Percentiles rank a stretch among this genome's conserved stretches.
Conservation (phyloP, 23 tunicate species). For the Ascidia mentula region DNA sequence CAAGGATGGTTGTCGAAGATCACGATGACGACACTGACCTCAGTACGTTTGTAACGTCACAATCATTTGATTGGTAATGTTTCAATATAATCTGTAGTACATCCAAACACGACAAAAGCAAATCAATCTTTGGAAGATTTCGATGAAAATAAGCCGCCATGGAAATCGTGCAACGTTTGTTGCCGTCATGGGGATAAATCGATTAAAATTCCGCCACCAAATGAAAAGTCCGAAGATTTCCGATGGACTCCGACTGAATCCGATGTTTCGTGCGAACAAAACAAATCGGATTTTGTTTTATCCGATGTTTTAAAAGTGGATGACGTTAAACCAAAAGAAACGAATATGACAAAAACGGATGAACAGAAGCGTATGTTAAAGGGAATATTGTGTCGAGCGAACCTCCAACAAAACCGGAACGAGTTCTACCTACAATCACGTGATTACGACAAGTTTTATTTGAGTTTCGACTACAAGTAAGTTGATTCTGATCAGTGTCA, state of each 20-base stretch:
- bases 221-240: slow-evolving; percentile 9
- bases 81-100: not conserved
- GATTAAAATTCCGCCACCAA: not conserved
- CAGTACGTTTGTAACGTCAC: not conserved
- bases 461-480: slow-evolving; percentile 54
- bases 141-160: not conserved
- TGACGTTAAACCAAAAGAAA: slow-evolving; percentile 19
- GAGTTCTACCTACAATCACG: slow-evolving; percentile 79
- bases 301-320: slow-evolving; percentile 40
- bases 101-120: not conserved
- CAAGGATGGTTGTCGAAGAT: slow-evolving; percentile 64
- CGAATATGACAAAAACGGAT: not conserved
- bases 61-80: not conserved
- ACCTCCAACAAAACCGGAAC: slow-evolving; percentile 25
- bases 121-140: not conserved
- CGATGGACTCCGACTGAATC: slow-evolving; percentile 19
- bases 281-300: slow-evolving; percentile 3
- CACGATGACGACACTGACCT: not conserved
- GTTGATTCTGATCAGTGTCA: not conserved
- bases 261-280: slow-evolving; percentile 20
- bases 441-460: slow-evolving; percentile 66
- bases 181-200: not conserved
- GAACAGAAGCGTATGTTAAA: not conserved
- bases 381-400: slow-evolving; percentile 6
- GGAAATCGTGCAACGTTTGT: not conserved